A percentile compares a stretch with the other conserved stretches of the same genome.
Evolutionary conservation across 2,113 vertebrate genomes (phyloP).

Genomic region (Miniopterus natalensis): DNA sequence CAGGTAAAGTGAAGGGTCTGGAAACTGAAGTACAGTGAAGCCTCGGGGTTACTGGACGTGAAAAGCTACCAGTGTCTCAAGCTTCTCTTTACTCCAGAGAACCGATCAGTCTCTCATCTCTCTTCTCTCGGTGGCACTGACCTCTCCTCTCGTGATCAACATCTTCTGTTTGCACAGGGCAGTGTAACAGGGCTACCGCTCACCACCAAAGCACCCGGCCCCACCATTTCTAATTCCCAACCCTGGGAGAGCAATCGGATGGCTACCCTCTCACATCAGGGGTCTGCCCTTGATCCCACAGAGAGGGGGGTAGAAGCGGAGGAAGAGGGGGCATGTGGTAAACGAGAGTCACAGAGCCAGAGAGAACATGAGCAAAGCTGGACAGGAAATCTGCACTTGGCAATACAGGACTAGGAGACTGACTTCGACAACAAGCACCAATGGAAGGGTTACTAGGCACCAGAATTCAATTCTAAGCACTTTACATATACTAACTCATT

Average conservation of each 20-base stretch:
- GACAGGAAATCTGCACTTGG: not conserved
- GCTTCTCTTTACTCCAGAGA: not conserved
- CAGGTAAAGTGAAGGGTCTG: not conserved
- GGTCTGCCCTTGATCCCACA: not conserved
- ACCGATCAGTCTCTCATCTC: not conserved
- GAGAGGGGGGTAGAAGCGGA: not conserved
- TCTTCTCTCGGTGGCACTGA: not conserved
- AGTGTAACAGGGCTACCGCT: not conserved
- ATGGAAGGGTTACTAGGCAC: not conserved
- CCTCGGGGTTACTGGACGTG: not conserved
- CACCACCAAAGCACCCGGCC: not conserved
- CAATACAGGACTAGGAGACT: no score
- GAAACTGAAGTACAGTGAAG: not conserved
- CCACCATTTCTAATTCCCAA: not conserved
- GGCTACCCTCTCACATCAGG: not conserved
- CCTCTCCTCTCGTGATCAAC: not conserved
- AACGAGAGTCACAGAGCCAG: not conserved
- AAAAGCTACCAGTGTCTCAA: not conserved
- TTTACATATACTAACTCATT: not conserved
- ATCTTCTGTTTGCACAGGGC: not conserved
- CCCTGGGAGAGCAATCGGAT: not conserved
- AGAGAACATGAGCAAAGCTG: not conserved
- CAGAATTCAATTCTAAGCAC: not conserved
- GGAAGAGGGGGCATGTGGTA: not conserved
- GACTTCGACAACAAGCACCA: accelerated